Conservation (phyloP, 1,140 invertebrate species). For the Scaptomyza pallida region DNA sequence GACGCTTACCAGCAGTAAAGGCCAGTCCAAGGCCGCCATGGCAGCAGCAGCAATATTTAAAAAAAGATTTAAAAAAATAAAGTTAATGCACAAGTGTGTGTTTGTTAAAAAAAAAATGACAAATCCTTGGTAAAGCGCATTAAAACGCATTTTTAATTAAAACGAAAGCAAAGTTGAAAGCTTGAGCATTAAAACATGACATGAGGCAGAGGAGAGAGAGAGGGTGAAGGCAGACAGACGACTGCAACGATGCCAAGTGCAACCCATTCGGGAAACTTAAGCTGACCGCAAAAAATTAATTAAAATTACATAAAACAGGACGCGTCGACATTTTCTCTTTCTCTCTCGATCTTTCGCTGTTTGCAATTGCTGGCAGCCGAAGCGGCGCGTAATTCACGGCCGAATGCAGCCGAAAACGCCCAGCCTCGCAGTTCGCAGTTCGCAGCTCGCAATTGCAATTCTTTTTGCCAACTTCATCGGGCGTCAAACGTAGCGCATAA, state of each 20-base stretch:
- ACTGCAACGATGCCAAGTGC: constrained; percentile 23
- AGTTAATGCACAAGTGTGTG: neutral
- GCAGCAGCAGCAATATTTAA: constrained; percentile 13
- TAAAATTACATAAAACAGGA: constrained; percentile 66
- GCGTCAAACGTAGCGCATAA: constrained; percentile 17
- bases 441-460: neutral
- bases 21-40: constrained; percentile 1
- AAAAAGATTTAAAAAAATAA: constrained; percentile 19
- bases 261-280: constrained; percentile 44
- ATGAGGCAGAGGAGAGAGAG: constrained; percentile 28
- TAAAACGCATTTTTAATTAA: constrained; percentile 79
- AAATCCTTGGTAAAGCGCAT: constrained; percentile 59
- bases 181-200: constrained; percentile 55
- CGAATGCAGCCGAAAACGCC: constrained; percentile 11
- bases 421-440: too few species aligned
- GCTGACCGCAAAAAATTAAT: constrained; percentile 74
- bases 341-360: constrained; percentile 9
- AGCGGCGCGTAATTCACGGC: constrained; percentile 38
- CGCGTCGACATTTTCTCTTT: too few species aligned
- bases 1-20: constrained; percentile 15
- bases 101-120: constrained; percentile 13
- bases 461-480: constrained; percentile 34
- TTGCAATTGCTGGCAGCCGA: constrained; percentile 7
- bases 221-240: constrained; percentile 7
- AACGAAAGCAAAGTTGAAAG: constrained; percentile 76